Conservation (phyloP, 2,888 invertebrate genomes). For the Baccha elongata region DNA sequence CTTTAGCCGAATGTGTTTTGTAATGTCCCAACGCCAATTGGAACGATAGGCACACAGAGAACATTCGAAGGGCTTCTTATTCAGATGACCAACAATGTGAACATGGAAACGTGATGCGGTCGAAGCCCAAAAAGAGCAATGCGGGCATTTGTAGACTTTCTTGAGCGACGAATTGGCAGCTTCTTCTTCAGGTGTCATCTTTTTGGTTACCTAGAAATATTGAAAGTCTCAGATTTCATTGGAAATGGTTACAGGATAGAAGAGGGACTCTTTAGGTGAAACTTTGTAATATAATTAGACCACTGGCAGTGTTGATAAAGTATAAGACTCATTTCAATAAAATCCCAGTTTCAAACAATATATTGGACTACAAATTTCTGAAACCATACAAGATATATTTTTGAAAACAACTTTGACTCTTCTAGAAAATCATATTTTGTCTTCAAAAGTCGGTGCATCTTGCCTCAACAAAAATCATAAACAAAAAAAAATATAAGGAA, state of each 20-base stretch:
- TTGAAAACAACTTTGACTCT: too few species aligned
- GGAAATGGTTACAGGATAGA: constrained; percentile 73
- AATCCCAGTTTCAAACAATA: too few species aligned
- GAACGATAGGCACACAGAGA: constrained; percentile 96
- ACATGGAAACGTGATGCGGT: constrained; percentile 96
- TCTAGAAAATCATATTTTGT: too few species aligned
- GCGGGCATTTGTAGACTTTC: constrained; percentile 95
- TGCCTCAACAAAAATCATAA: too few species aligned
- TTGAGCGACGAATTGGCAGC: constrained; percentile 87
- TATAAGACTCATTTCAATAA: too few species aligned
- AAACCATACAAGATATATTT: too few species aligned
- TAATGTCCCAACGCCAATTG: constrained; percentile 98
- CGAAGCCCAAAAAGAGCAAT: constrained; percentile 95
- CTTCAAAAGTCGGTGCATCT: too few species aligned
- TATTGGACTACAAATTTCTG: too few species aligned
- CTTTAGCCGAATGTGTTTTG: constrained; percentile 96
- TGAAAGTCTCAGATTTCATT: constrained; percentile 82
- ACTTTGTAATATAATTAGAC: not conserved
- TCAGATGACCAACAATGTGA: constrained; percentile 95
- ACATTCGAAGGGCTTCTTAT: constrained; percentile 97
- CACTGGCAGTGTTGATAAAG: too few species aligned
- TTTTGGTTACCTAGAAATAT: constrained; percentile 83
- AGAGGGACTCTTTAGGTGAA: not conserved
- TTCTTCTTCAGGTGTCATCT: constrained; percentile 86
- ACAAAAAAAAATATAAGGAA: too few species aligned